Base-by-base conservation (phyloP, 2,888 invertebrate genomes). In the Apotomis capreana region DNA sequence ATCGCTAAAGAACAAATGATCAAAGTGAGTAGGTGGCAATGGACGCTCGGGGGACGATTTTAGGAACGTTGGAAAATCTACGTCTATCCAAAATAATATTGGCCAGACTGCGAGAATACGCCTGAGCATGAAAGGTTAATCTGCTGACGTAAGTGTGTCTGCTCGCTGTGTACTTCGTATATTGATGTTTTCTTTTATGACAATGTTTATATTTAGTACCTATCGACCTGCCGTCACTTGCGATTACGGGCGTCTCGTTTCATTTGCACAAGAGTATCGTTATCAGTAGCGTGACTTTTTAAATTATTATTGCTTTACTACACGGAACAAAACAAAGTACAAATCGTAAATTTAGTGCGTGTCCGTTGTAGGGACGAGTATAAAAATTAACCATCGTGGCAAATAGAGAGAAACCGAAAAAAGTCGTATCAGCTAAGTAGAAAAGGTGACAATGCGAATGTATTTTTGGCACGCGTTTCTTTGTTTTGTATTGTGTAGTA, bases 131-230 rank as follows among this genome's bases (percentile, higher is more conserved):
- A 64, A 60, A 55, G 55, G 37, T 61, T 59, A 70, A 54, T 60
- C 59, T 54, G 65, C 37, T 65, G 70, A 70, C 65, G 70, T 70
- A 60, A 55, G 54, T 49, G 65, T 65, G 60, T 60, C 54, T 54
- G 5, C 37, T 65, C 60, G 54, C 44, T 10, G 52, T 40, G 44
- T 60, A 51, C 52, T 8, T 40, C 49, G 59, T 63, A 65, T 65
- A 54, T 64, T 13, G 44, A 40, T 64, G 54, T 59, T 52, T 68
- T 60, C 61, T 40, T 68, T 61, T 68, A 68, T 40, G 67, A 55
- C 60, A 57, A 57, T 71, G 71, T 71, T 67, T 54, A 57, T 71
- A 68, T 71, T 61, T 62, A 61, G 61, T 68, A 26, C 44, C 55
- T 44, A 67, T 71, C 67, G 67, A n/a, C 51, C 26, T 71, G 26